These are phyloP conservation scores for Tauraco hartlaubi DNA, from an alignment of 2,797 vertebrate species.

Conservation along the genomic window DNA sequence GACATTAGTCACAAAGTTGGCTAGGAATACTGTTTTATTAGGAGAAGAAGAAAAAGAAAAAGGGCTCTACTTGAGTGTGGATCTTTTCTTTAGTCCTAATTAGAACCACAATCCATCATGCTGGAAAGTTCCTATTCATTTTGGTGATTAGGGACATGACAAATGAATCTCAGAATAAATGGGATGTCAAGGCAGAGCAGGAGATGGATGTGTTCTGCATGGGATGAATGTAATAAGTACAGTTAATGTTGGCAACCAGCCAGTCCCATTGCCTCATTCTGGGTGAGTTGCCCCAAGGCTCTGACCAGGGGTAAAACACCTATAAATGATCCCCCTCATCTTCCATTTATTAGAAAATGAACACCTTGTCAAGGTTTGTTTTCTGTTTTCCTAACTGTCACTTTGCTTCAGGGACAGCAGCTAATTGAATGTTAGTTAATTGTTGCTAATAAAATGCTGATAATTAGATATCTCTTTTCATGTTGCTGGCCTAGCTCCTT, in stretches of 20 bases:
- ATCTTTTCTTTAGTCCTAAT: conserved; percentile 89
- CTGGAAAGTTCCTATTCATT: conserved; percentile 90
- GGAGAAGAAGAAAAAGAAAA: conserved; percentile 70
- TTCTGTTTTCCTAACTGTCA: conserved; percentile 69
- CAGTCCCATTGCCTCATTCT: conserved; percentile 77
- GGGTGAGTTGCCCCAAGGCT: conserved; percentile 60
- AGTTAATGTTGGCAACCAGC: conserved; percentile 89
- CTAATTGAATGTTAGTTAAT: conserved; percentile 75
- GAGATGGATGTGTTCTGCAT: conserved; percentile 93
- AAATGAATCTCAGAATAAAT: conserved; percentile 95
- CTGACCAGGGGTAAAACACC: conserved; percentile 70
- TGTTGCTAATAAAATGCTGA: conserved; percentile 73
- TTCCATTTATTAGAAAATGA: conserved; percentile 84
- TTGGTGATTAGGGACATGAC: conserved; percentile 93
- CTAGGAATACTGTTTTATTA: conserved; percentile 71
- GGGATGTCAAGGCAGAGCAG: conserved; percentile 85
- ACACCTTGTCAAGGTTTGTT: conserved; percentile 78
- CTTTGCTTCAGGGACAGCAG: conserved; percentile 38
- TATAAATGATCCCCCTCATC: conserved; percentile 74
- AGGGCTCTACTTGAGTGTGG: conserved; percentile 77
- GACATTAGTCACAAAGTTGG: conserved; percentile 74
- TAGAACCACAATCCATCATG: conserved; percentile 91
- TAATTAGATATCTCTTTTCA: conserved; percentile 57
- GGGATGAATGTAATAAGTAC: conserved; percentile 87
- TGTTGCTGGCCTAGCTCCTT: conserved; percentile 33